Evolutionary conservation across 2,113 vertebrate species (phyloP), one percentile per base, ranked within the genome.

Genomic region (Colius striatus): DNA sequence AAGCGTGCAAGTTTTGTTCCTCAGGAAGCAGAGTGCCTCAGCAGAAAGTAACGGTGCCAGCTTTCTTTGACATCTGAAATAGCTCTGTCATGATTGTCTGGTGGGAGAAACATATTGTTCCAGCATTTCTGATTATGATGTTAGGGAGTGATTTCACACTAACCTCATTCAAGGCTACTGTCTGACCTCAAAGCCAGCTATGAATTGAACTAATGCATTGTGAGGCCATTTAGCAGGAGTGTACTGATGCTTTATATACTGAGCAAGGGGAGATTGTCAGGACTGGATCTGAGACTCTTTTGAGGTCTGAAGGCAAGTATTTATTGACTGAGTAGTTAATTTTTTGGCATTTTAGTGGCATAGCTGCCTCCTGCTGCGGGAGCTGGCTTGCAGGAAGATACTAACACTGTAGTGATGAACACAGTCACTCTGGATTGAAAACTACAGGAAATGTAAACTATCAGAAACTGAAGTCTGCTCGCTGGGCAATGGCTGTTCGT

Each of bases 91-190:
- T 93, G 97, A 96, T 96, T 96, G 97, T 95, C 87, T 97, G 84
- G 97, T 98, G 98, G 97, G 98, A 98, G 98, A 98, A 98, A 98
- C 98, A 97, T 47, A 92, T 13, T 98, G 98, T 99, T 98, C 98
- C 85, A 38, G 65, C 67, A 11, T 89, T 97, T 97, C 98, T 98
- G 98, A 99, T 99, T 99, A 97, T 91, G 92, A 61, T 89, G 95
- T 96, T 97, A 97, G 98, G 98, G 98, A 98, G 97, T 98, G 92
- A 94, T 97, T 97, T 94, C 95, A 84, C 74, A 87, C 67, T 6
- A 66, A 92, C 66, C 68, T 96, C 91, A 94, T 91, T 99, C 99
- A 99, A 99, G 99, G 98, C 98, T 98, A 91, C 95, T 80, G 88
- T 95, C 82, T 50, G 36, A 78, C 96, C 97, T 98, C 97, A 89